These are phyloP conservation scores for Acrocyrtus sp. DNA, from an alignment of 2,888 invertebrate species.

Conservation along the genomic window DNA sequence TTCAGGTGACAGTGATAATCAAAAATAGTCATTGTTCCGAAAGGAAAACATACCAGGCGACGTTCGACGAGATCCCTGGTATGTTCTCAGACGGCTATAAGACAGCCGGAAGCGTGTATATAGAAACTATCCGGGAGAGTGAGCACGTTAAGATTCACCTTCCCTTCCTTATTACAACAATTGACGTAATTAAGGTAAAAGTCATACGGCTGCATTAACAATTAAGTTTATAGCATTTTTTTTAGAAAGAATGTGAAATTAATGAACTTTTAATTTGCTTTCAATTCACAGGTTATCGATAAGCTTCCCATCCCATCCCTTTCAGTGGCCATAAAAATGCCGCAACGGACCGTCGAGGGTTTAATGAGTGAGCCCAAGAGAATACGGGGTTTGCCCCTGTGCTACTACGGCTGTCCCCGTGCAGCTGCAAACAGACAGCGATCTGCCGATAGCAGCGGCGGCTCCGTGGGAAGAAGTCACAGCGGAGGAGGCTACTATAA, in stretches of 20 bases:
- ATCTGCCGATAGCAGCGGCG: constrained; percentile 3
- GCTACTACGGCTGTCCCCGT: constrained; percentile 62
- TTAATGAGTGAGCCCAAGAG: constrained; percentile 55
- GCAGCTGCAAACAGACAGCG: constrained; percentile 55
- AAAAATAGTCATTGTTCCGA: constrained; percentile 62
- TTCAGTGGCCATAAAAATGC: constrained; percentile 61
- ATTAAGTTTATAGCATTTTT: background rate
- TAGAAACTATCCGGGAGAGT: constrained; percentile 61
- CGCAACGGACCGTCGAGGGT: constrained; percentile 49
- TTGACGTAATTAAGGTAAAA: constrained; percentile 62
- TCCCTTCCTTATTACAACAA: constrained; percentile 56
- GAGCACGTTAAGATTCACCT: constrained; percentile 63
- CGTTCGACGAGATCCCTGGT: constrained; percentile 61
- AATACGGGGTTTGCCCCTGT: constrained; percentile 59
- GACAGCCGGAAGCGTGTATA: constrained; percentile 61
- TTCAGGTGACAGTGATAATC: constrained; percentile 62
- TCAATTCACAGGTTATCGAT: constrained; percentile 50
- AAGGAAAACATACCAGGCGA: constrained; percentile 62
- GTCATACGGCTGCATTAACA: too few species aligned
- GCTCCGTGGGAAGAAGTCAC: constrained; percentile 10
- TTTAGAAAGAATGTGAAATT: background rate
- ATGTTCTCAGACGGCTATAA: constrained; percentile 62
- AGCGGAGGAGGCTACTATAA: constrained; percentile 37
- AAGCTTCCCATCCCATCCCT: constrained; percentile 61
- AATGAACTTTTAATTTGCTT: constrained; percentile 1